Base-by-base conservation (phyloP, 2,113 vertebrate genomes). In the Cephalopholis sonnerati region DNA sequence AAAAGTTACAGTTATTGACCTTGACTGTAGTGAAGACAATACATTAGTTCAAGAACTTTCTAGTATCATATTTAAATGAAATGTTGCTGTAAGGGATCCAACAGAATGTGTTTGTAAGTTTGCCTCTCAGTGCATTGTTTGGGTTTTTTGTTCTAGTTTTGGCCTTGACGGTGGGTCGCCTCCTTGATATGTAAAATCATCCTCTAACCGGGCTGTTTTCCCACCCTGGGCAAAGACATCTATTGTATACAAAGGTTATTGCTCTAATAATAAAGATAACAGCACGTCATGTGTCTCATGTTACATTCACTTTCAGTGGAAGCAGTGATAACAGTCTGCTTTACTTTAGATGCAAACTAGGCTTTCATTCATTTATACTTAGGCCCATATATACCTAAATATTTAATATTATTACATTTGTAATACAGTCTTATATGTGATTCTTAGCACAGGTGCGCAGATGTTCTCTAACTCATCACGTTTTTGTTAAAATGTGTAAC, bases 141-240 rank as follows among this genome's bases (percentile, higher is more conserved):
- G 9, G 39, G n/a, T 69, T 18, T 48, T 51, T 62, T 39, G 18
- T 27, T 27, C 25, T 16, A 18, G 32, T 46, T 79, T 51, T 27
- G 20, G 51, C 51, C 48, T 57, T 32, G 4, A 25, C 4, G 6
- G 4, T 70, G 15, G 51, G 9, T 70, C 15, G 5, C 29, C 13
- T 6, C 20, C 73, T 74, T 84, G 15, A 81, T 41, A 44, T 62
- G 16, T n/a, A 1, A 58, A 57, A 70, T 68, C 9, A 32, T 57
- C 15, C 1, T 20, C 20, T n/a, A 32, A 7, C 25, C 70, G 5
- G 4, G 24, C 57, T 55, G 51, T 41, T 77, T 32, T 0, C 50
- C 57, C 27, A 27, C 41, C 41, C 32, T 27, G 64, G 25, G 16
- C 4, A 79, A 67, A 72, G 44, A 25, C 53, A 61, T 54, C 39